Evolutionary conservation across 2,888 invertebrate genomes (phyloP), one percentile per base, ranked within the genome.

Genomic region (Leptopterna dolabrata): DNA sequence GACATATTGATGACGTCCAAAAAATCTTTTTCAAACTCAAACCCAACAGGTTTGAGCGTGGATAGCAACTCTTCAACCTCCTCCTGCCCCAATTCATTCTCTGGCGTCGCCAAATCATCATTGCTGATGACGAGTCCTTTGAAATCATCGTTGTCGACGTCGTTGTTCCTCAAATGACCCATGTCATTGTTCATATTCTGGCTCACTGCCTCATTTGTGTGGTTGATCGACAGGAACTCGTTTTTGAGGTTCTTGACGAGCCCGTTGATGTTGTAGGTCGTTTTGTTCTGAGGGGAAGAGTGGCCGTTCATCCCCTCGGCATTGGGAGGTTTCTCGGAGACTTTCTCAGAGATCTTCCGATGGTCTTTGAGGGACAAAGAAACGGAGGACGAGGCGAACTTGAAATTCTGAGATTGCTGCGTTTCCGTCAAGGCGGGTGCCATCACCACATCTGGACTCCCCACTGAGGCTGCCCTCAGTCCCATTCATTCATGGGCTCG

Each of bases 361-460:
- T n/a, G 11, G 41, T 45, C 55, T 85, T 88, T 88, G 76, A 88
- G 63, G 43, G 87, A 88, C 47, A 89, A 81, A 13, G 85, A 86
- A 45, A 82, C 88, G 11, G 90, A 93, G 13, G 90, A 93, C 93
- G 90, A 92, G 93, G 90, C 92, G 93, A 91, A 93, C 90, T 92
- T 92, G 91, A 93, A 93, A 90, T 91, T 92, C 90, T 92, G 90
- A 91, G 90, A 90, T 89, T 90, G 89, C 89, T 76, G 78, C 9
- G 92, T 92, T 93, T 96, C 96, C 92, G 97, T 96, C 93, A 97
- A 95, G 94, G 97, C 97, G 94, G 97, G 97, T 94, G 97, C 97
- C 97, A 97, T 97, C 94, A 96, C 94, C 95, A 93, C 94, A 93
- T 93, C 92, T 92, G 93, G 92, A 92, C 92, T 93, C 93, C 93